Conservation (phyloP, 1,140 invertebrate species). For the Atta colombica region DNA sequence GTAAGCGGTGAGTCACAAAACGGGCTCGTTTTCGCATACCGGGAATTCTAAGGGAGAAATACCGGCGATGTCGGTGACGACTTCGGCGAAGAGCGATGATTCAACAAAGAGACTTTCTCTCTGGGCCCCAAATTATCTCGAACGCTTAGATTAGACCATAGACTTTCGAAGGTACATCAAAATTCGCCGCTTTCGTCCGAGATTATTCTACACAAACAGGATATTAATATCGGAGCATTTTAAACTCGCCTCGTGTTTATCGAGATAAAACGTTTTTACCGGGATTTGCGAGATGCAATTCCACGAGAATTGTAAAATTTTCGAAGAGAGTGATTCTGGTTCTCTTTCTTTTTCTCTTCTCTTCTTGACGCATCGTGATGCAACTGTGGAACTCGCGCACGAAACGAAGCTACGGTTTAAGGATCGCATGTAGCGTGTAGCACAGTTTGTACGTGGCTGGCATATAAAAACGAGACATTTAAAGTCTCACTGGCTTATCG, state of each 20-base stretch:
- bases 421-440: neutral
- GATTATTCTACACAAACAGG: conserved; percentile 14
- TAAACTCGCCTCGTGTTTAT: neutral
- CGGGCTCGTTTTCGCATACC: conserved; percentile 50
- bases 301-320: neutral
- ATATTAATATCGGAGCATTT: neutral
- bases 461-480: conserved; percentile 26
- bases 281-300: neutral
- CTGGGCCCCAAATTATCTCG: neutral
- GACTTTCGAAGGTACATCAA: neutral
- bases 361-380: neutral
- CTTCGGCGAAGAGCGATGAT: conserved; percentile 45
- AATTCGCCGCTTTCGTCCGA: neutral
- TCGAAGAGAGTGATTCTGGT: neutral
- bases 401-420: neutral
- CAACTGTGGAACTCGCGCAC: neutral
- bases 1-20: conserved; percentile 57
- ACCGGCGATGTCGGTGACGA: neutral
- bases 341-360: neutral
- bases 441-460: conserved; percentile 14
- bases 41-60: conserved; percentile 48
- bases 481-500: conserved; percentile 29
- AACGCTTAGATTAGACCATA: neutral
- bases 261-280: conserved; percentile 13
- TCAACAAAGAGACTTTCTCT: neutral